These are phyloP conservation scores for Drosophila maculinotata DNA, from an alignment of 2,888 invertebrate genomes.

Conservation along the genomic window DNA sequence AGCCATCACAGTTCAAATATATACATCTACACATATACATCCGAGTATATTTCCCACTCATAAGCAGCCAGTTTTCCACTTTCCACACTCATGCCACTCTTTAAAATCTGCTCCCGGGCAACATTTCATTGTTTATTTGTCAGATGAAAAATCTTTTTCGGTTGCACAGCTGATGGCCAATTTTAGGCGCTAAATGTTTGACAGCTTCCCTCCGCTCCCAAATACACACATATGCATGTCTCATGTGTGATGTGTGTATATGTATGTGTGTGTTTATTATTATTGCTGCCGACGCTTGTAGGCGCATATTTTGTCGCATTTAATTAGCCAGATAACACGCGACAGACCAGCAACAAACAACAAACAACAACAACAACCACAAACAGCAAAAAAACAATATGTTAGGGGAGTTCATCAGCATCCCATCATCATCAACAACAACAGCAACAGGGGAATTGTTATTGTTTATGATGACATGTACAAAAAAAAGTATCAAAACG, in stretches of 20 bases:
- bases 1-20: not conserved
- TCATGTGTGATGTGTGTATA: slow-evolving; percentile 1
- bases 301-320: slow-evolving; percentile 55
- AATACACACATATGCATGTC: not conserved
- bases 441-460: slow-evolving; percentile 36
- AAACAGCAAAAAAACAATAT: slow-evolving; percentile 9
- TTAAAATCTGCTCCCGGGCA: not conserved
- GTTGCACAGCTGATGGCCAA: slow-evolving; percentile 33
- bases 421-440: slow-evolving; percentile 11
- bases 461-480: slow-evolving; percentile 50
- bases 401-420: slow-evolving; percentile 31
- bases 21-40: too few species aligned
- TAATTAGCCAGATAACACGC: slow-evolving; percentile 69
- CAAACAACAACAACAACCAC: slow-evolving; percentile 43
- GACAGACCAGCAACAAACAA: slow-evolving; percentile 42
- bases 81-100: too few species aligned
- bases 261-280: slow-evolving; percentile 9
- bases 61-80: too few species aligned
- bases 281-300: slow-evolving; percentile 24
- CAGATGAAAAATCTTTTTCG: slow-evolving; percentile 27
- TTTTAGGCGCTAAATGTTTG: slow-evolving; percentile 61
- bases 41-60: too few species aligned
- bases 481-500: too few species aligned
- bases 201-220: slow-evolving; percentile 37
- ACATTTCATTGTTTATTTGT: slow-evolving; percentile 49